Conservation (phyloP, 1,140 invertebrate species). For the Diabrotica virgifera region DNA sequence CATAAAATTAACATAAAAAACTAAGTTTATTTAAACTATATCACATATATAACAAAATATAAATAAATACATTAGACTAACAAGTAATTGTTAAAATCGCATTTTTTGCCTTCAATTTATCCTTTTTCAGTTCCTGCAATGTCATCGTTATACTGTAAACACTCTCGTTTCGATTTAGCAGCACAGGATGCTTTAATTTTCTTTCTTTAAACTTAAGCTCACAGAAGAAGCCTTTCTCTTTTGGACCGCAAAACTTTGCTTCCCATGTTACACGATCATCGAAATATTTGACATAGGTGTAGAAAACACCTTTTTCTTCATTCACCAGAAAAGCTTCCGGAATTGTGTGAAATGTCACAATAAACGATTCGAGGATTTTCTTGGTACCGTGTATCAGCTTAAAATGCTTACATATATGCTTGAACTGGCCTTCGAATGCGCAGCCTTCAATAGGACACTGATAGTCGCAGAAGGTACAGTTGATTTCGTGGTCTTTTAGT, state of each 20-base stretch:
- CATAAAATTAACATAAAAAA: no score
- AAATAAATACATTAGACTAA: neutral
- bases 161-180: slow-evolving; percentile 31
- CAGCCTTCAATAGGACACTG: slow-evolving; percentile 34
- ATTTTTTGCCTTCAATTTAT: slow-evolving; percentile 39
- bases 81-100: slow-evolving; percentile 35
- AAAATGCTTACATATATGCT: slow-evolving; percentile 32
- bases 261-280: slow-evolving; percentile 31
- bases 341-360: slow-evolving; percentile 33
- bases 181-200: slow-evolving; percentile 28
- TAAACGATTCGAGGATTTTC: slow-evolving; percentile 32
- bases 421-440: slow-evolving; percentile 28
- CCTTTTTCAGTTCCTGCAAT: slow-evolving; percentile 32
- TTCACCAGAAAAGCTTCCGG: slow-evolving; percentile 35
- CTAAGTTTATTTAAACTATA: no score
- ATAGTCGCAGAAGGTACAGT: slow-evolving; percentile 39
- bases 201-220: slow-evolving; percentile 37
- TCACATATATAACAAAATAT: no score
- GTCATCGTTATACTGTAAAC: slow-evolving; percentile 26
- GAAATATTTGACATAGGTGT: slow-evolving; percentile 27
- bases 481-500: slow-evolving; percentile 35
- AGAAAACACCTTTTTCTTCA: slow-evolving; percentile 37
- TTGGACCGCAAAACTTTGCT: slow-evolving; percentile 37
- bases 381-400: slow-evolving; percentile 37
- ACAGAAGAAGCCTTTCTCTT: slow-evolving; percentile 36